Base-by-base conservation (phyloP, 2,113 vertebrate genomes). In the Microtus richardsoni region DNA sequence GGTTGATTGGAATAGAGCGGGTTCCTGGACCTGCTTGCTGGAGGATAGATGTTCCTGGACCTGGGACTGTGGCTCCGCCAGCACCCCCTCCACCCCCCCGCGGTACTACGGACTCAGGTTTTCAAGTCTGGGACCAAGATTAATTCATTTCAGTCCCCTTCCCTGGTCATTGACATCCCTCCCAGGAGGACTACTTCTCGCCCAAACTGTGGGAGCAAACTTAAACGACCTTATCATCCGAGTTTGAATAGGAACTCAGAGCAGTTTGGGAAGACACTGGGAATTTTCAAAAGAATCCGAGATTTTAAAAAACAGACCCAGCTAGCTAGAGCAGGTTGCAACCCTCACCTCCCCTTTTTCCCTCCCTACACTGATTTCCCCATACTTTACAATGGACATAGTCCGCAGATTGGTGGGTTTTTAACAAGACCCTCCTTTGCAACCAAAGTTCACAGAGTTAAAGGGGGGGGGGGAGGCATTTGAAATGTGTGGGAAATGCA, bases 401-500 rank as follows among this genome's bases (percentile, higher is more conserved):
- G 68, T 28, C 36, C 58, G 83, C 0, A 9, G 86, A 73, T 21
- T 73, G 83, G 83, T 39, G 86, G 66, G 80, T 66, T 89, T 91
- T 95, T 44, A 75, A 77, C 26, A 89, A 84, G 74, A 33, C 30
- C 52, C 71, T 93, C 84, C 79, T 94, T 88, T 93, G 85, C 94
- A 91, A 80, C 28, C 93, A n/a, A 89, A 94, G 92, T 86, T 94
- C 62, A 91, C 75, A 3, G 66, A 83, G 70, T 24, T 14, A 70
- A 70, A 71, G 8, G 54, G 24, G n/a, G 26, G 8, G 36, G 26
- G 0, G 26, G 26, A 0, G 41, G 68, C 80, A 0, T 78, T 71
- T 80, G 79, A 86, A 92, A 93, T 89, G 92, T 41, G 68, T 75
- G 89, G 89, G 95, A 95, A 95, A 95, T 64, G 93, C 71, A 85